These are phyloP conservation scores for Etheostoma nigrum DNA, from an alignment of 2,797 vertebrate species.

Conservation along the genomic window DNA sequence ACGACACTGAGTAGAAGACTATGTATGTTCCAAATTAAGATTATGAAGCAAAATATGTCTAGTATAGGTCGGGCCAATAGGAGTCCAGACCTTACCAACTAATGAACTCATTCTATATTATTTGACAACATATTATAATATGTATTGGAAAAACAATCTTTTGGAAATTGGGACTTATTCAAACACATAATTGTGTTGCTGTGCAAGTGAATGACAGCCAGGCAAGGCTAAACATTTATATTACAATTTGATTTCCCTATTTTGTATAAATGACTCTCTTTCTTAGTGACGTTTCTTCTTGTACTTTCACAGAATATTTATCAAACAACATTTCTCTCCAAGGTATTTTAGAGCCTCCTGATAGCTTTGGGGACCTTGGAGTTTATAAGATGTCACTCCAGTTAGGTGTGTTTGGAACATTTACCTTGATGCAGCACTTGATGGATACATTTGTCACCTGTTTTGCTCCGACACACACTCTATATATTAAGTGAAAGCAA, in stretches of 20 bases:
- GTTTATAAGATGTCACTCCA: slow-evolving; percentile 36
- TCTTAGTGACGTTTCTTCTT: background rate
- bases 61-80: background rate
- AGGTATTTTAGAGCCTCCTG: slow-evolving; percentile 20
- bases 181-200: background rate
- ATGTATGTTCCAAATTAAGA: slow-evolving; percentile 1
- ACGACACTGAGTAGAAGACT: background rate
- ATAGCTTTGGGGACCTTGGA: slow-evolving; percentile 36
- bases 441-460: slow-evolving; percentile 38
- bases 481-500: slow-evolving; percentile 23
- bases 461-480: slow-evolving; percentile 22
- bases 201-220: background rate
- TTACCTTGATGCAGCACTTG: slow-evolving; percentile 44
- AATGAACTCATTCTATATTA: background rate
- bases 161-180: background rate
- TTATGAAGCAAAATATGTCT: background rate
- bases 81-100: slow-evolving; percentile 1
- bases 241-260: background rate
- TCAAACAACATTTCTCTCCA: slow-evolving; percentile 16
- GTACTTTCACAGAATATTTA: slow-evolving; percentile 1
- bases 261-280: background rate
- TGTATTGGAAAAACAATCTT: background rate
- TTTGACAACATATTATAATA: background rate
- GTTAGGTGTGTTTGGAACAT: slow-evolving; percentile 34
- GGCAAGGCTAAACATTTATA: background rate